These are phyloP conservation scores for Andricus grossulariae DNA, from an alignment of 1,140 invertebrate species.

Conservation along the genomic window DNA sequence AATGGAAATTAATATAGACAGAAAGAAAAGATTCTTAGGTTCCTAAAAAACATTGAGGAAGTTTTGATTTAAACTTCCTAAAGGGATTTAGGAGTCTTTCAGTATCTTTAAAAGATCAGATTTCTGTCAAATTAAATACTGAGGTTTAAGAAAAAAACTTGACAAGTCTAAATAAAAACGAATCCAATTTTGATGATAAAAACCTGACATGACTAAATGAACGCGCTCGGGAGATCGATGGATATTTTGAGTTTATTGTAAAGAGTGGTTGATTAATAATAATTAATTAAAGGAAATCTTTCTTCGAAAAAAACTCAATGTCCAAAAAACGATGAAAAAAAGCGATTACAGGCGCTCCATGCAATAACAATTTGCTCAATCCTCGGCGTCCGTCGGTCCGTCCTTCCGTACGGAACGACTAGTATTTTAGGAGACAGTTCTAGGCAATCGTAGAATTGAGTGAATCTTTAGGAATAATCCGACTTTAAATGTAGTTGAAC, in stretches of 20 bases:
- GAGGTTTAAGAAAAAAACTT: too few relatives aligned
- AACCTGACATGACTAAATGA: neutral
- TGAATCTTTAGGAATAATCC: slow-evolving; percentile 51
- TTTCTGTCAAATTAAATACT: too few relatives aligned
- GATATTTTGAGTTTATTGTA: slow-evolving; percentile 12
- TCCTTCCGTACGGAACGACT: slow-evolving; percentile 70
- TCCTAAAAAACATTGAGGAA: too few relatives aligned
- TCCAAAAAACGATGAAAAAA: slow-evolving; percentile 6
- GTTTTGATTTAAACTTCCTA: too few relatives aligned
- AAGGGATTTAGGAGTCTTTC: too few relatives aligned
- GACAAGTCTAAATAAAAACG: too few relatives aligned
- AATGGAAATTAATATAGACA: too few relatives aligned
- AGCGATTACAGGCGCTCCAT: slow-evolving; percentile 61
- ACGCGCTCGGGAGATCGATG: neutral
- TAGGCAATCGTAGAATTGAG: slow-evolving; percentile 48
- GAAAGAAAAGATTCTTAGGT: too few relatives aligned
- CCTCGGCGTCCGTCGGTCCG: slow-evolving; percentile 72
- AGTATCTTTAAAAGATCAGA: too few relatives aligned
- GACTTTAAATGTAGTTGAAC: slow-evolving; percentile 48
- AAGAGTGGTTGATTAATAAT: slow-evolving; percentile 29
- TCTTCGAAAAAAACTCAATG: slow-evolving; percentile 20
- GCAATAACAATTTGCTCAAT: slow-evolving; percentile 74
- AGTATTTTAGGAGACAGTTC: slow-evolving; percentile 48
- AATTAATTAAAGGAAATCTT: neutral
- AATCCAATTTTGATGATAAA: too few relatives aligned